Conservation (phyloP, 2,888 invertebrate species). For the Smittia aterrima region DNA sequence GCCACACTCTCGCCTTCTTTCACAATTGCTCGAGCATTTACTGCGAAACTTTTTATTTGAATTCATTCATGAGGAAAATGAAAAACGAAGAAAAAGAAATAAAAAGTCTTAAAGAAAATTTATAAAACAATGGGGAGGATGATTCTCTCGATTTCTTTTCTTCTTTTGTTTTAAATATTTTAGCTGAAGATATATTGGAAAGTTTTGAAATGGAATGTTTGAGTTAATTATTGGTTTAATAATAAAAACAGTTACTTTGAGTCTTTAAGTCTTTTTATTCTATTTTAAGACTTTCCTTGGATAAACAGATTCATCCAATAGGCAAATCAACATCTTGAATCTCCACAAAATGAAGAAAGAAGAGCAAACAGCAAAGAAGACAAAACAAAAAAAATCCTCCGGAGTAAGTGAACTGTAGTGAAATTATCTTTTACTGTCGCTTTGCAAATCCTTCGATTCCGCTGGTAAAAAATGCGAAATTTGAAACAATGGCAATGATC, state of each 20-base stretch:
- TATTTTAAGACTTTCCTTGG: not conserved
- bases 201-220: not conserved
- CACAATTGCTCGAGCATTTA: not conserved
- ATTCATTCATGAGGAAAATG: slow-evolving; percentile 24
- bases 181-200: not conserved
- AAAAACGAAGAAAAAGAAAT: slow-evolving; percentile 13
- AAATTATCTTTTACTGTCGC: slow-evolving; percentile 8
- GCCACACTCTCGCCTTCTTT: not conserved
- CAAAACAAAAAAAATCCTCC: slow-evolving; percentile 16
- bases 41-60: slow-evolving; percentile 10
- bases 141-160: not conserved
- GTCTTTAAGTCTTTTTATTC: too few species aligned
- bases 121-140: slow-evolving; percentile 28
- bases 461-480: not conserved
- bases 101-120: slow-evolving; percentile 23
- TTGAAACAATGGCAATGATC: slow-evolving; percentile 23
- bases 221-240: too few species aligned
- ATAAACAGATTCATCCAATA: not conserved
- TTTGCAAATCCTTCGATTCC: not conserved
- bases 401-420: not conserved
- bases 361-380: slow-evolving; percentile 8
- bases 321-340: slow-evolving; percentile 8
- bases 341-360: not conserved
- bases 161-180: slow-evolving; percentile 21
- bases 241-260: too few species aligned